Evolutionary conservation across 1,140 invertebrate genomes (phyloP).

Genomic region (Centruroides vittatus): DNA sequence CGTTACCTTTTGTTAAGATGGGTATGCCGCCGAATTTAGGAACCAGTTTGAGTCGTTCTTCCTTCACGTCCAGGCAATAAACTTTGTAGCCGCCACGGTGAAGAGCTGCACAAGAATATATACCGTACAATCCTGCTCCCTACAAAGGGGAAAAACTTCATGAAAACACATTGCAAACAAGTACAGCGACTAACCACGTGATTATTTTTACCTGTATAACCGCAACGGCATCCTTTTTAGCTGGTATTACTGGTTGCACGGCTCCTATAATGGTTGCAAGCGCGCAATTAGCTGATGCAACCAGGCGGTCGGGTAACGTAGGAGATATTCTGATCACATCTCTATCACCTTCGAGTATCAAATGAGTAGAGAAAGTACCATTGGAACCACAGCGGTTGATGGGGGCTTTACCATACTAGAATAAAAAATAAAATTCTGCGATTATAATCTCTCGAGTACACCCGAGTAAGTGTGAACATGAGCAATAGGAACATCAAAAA

Average conservation of each 20-base stretch:
- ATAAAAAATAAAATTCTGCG: too few species aligned
- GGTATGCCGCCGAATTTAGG: slow-evolving; percentile 13
- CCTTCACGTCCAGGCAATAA: slow-evolving; percentile 5
- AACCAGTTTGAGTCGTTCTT: slow-evolving; percentile 10
- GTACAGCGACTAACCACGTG: too few species aligned
- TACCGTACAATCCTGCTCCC: slow-evolving; percentile 12
- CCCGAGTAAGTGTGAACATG: neutral
- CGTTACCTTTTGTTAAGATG: slow-evolving; percentile 3
- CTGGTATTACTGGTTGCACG: too few species aligned
- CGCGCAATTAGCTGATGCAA: slow-evolving; percentile 11
- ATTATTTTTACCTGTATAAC: slow-evolving; percentile 5
- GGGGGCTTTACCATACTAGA: too few species aligned
- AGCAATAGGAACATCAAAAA: neutral
- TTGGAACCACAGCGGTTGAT: slow-evolving; percentile 4
- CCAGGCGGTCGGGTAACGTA: slow-evolving; percentile 4
- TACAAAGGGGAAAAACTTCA: neutral
- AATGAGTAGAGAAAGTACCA: slow-evolving; percentile 11
- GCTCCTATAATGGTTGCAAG: slow-evolving; percentile 11
- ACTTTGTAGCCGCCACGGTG: slow-evolving; percentile 10
- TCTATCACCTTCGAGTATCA: slow-evolving; percentile 2
- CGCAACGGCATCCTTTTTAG: slow-evolving; percentile 1
- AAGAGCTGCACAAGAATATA: slow-evolving; percentile 12
- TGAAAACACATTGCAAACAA: neutral
- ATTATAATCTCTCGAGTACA: neutral
- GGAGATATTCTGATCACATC: slow-evolving; percentile 1